Conservation (phyloP, 2,797 vertebrate genomes). For the Ara ararauna region DNA sequence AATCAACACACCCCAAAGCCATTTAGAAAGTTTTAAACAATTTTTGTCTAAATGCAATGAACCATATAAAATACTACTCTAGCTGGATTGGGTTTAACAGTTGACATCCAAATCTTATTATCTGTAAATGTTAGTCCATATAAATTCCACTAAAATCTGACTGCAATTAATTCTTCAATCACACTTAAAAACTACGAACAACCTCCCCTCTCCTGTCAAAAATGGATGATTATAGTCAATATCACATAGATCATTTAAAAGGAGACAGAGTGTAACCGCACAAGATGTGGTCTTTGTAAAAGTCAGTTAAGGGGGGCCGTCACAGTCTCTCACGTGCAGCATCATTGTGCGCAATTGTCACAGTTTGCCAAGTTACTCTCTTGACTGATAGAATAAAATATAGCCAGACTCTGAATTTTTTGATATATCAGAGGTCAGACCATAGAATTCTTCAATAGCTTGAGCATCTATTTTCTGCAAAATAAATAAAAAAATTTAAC, state of each 20-base stretch:
- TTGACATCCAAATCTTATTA: slow-evolving; percentile 50
- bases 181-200: slow-evolving; percentile 59
- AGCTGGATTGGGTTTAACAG: slow-evolving; percentile 34
- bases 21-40: slow-evolving; percentile 58
- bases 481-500: background rate
- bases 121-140: slow-evolving; percentile 64
- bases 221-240: background rate
- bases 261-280: background rate
- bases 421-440: slow-evolving; percentile 97
- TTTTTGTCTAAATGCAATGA: slow-evolving; percentile 41
- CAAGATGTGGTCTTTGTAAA: slow-evolving; percentile 19
- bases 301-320: slow-evolving; percentile 22
- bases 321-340: background rate
- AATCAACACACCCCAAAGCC: slow-evolving; percentile 46
- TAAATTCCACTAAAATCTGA: slow-evolving; percentile 66
- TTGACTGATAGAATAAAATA: slow-evolving; percentile 99
- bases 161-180: slow-evolving; percentile 61
- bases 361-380: slow-evolving; percentile 86
- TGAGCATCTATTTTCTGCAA: slow-evolving; percentile 97
- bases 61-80: slow-evolving; percentile 53
- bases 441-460: slow-evolving; percentile 99
- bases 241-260: slow-evolving; percentile 1
- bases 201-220: background rate
- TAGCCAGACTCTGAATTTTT: slow-evolving; percentile 99
- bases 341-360: background rate